These are phyloP conservation scores for Chlamydotis undulata DNA, from an alignment of 2,113 vertebrate species.

Conservation along the genomic window DNA sequence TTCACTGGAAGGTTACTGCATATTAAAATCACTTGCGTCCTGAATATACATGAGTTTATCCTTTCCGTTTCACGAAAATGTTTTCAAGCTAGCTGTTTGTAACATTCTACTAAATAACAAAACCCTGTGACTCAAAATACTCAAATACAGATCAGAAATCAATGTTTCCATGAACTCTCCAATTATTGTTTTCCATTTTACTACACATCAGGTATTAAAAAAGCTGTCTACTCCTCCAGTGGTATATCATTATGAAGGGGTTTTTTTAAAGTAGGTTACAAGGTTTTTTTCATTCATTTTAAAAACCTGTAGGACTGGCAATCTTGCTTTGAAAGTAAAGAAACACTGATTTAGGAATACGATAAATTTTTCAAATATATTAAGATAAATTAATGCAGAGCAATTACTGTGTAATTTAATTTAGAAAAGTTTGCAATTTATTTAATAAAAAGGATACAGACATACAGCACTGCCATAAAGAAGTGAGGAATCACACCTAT, in stretches of 20 bases:
- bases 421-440: not conserved
- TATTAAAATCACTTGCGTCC: not conserved
- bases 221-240: not conserved
- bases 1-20: not conserved
- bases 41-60: not conserved
- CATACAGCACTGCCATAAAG: slow-evolving; percentile 94
- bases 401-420: not conserved
- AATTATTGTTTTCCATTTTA: not conserved
- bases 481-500: slow-evolving; percentile 97
- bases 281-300: not conserved
- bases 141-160: not conserved
- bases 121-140: not conserved
- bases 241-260: not conserved
- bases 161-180: not conserved
- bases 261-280: not conserved
- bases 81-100: not conserved
- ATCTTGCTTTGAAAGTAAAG: not conserved
- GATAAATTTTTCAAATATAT: not conserved
- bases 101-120: not conserved
- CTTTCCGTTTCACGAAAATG: not conserved
- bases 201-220: not conserved
- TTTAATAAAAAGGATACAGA: slow-evolving; percentile 90
- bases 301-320: not conserved
- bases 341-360: not conserved
- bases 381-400: not conserved